A percentile compares a stretch with the other conserved stretches of the same genome.
These are phyloP conservation scores for Suricata suricatta DNA, from an alignment of 2,113 vertebrate genomes.

Conservation along the genomic window DNA sequence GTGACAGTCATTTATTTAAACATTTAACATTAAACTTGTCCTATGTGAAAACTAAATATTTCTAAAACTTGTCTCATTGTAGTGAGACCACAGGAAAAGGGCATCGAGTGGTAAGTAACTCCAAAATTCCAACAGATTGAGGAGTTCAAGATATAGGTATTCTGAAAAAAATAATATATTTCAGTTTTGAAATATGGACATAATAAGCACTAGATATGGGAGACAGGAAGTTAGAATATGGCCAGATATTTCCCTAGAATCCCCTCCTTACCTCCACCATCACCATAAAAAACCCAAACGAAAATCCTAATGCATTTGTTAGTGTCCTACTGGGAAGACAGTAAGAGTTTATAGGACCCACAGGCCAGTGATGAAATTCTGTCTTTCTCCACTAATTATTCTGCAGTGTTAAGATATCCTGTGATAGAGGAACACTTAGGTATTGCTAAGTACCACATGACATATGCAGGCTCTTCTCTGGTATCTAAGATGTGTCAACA, in stretches of 20 bases:
- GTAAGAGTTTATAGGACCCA: neutral
- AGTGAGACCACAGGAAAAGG: neutral
- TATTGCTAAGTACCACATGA: neutral
- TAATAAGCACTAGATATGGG: neutral
- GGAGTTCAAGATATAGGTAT: neutral
- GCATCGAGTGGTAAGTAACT: neutral
- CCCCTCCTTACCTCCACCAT: neutral
- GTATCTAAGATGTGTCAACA: neutral
- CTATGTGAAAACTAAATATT: neutral
- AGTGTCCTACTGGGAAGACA: neutral
- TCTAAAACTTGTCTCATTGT: neutral
- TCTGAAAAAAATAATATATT: neutral
- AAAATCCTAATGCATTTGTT: neutral
- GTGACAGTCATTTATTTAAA: neutral
- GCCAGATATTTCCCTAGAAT: neutral
- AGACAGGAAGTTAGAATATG: neutral
- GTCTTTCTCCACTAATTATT: neutral
- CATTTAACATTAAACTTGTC: neutral
- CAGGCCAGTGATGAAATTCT: neutral
- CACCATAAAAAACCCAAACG: neutral
- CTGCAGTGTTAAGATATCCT: neutral
- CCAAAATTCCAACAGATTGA: neutral
- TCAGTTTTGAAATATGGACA: neutral
- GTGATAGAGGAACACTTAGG: neutral
- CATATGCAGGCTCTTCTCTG: neutral